These are phyloP conservation scores for Cossypha polioptera DNA, from an alignment of 2,797 vertebrate genomes.

Conservation along the genomic window DNA sequence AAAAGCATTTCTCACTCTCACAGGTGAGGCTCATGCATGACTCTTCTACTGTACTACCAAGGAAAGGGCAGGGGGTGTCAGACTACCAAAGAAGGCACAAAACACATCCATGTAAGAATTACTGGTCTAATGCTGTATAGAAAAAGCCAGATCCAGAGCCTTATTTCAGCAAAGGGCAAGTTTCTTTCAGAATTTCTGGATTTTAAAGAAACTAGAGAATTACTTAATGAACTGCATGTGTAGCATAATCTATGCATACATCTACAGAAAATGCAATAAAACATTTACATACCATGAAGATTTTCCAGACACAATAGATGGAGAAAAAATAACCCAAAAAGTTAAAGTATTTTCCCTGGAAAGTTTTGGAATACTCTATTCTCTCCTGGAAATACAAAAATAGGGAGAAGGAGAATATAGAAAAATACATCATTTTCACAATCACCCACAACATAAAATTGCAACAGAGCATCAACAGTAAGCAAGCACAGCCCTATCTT, in stretches of 20 bases:
- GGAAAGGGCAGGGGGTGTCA: rapidly evolving
- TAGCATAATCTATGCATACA: not conserved
- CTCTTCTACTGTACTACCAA: not conserved
- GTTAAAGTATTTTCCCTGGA: slow-evolving; percentile 98
- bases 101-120: not conserved
- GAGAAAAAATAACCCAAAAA: slow-evolving; percentile 99
- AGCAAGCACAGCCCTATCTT: not conserved
- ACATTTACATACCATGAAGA: slow-evolving; percentile 90
- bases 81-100: not conserved
- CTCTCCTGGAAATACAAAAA: slow-evolving; percentile 83
- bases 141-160: not conserved
- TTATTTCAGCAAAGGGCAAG: not conserved
- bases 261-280: not conserved
- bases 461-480: not conserved
- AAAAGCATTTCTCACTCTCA: not conserved
- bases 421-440: not conserved
- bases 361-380: slow-evolving; percentile 98
- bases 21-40: rapidly evolving
- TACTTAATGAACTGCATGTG: not conserved
- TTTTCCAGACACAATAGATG: slow-evolving; percentile 99
- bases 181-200: not conserved
- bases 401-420: not conserved
- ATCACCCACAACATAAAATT: not conserved
- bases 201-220: not conserved
- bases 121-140: not conserved